Base-by-base conservation (phyloP, 1,140 invertebrate genomes). In the Zaprionus vittiger region DNA sequence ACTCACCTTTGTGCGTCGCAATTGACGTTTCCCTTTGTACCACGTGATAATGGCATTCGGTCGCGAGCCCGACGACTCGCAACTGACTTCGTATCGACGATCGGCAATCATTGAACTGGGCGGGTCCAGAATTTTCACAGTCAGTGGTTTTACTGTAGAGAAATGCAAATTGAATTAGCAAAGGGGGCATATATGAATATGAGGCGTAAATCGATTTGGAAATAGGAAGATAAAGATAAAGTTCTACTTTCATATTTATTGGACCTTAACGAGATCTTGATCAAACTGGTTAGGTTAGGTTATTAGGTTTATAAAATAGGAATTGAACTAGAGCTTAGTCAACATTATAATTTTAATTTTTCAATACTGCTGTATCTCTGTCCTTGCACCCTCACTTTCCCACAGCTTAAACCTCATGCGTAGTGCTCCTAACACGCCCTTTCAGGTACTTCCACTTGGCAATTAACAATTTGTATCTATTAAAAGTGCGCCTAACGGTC, bases 1-100 rank as follows among this genome's bases (percentile, higher is more conserved):
- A 82, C 91, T 94, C 92, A 96, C 96, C 93, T 95, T 96, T 63
- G 96, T 96, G 87, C 96, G 95, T 92, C 96, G 95, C 66, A 96
- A 94, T 86, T 96, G 95, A 78, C 96, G 94, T 92, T 96, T 96
- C 81, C 96, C 96, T 91, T 97, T 97, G 93, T 97, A 97, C 97
- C 97, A 98, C 1, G 97, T 96, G 83, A 98, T 96, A 83, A 96
- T 95, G 24, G 97, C 97, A 2, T 96, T 95, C 52, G 97, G 97
- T 67, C 97, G 94, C 9, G 97, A 97, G 55, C 97, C 97, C 11
- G 95, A 95, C 4, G 97, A 97, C 91, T 97, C 95, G 91, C 97
- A 98, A 61, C 95, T 94, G 20, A 98, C 94, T 91, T 97, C 95
- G 91, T 97, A 97, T 22, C 95, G 94, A 60, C 96, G 95, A 72